A percentile compares a stretch with the other conserved stretches of the same genome.
These are phyloP conservation scores for Drosophila arizonae DNA, from an alignment of 1,140 invertebrate genomes.

Conservation along the genomic window DNA sequence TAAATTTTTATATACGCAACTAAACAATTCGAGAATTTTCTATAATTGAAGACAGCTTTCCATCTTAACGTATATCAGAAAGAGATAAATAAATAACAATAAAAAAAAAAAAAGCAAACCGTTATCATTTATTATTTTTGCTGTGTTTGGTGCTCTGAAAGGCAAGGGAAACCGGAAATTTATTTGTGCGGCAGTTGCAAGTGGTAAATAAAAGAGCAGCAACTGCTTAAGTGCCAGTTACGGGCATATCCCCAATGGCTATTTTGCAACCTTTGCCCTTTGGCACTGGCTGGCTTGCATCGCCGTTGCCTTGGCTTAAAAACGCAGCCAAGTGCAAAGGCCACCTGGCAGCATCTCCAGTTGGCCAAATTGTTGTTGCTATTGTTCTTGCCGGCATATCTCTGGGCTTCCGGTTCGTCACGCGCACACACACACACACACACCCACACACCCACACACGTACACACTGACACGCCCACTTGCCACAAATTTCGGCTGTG, in stretches of 20 bases:
- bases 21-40: too few relatives aligned
- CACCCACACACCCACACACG: too few relatives aligned
- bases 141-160: background rate
- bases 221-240: conserved; percentile 57
- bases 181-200: conserved; percentile 42
- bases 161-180: conserved; percentile 38
- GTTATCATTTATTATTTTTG: background rate
- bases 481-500: conserved; percentile 20
- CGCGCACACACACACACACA: conserved; percentile 39
- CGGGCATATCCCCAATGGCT: conserved; percentile 24
- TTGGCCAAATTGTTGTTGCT: conserved; percentile 46
- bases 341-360: conserved; percentile 51
- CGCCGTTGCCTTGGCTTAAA: conserved; percentile 26
- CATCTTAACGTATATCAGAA: too few relatives aligned
- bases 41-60: too few relatives aligned
- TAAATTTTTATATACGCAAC: too few relatives aligned
- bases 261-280: conserved; percentile 13
- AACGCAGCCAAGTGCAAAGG: conserved; percentile 74
- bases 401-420: conserved; percentile 73
- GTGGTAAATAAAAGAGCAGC: conserved; percentile 45
- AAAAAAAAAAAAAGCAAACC: background rate
- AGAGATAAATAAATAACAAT: too few relatives aligned
- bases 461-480: conserved; percentile 26
- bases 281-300: background rate
- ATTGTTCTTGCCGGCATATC: conserved; percentile 48